phyloP scores from a whole-genome alignment of 2,113 vertebrate genomes.

The Anthoscopus minutus region DNA sequence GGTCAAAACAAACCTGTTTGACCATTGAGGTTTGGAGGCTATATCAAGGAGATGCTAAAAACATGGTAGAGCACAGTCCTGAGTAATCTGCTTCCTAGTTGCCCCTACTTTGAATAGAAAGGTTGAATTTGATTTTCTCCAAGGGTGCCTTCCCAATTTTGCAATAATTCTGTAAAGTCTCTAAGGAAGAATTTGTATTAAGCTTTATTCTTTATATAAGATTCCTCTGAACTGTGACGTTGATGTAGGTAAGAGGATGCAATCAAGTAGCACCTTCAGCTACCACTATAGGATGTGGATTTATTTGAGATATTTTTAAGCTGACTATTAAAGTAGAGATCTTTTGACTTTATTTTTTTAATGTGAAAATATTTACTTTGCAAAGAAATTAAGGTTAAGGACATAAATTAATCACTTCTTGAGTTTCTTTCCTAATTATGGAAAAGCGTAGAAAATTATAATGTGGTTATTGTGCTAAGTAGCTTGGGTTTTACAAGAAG shows the following conservation, averaged over 20 bases:
- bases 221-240: not conserved
- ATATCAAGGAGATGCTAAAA: not conserved
- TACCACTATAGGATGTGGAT: not conserved
- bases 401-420: not conserved
- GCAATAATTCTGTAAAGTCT: not conserved
- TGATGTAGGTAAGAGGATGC: not conserved
- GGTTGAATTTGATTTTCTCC: not conserved
- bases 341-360: not conserved
- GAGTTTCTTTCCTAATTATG: not conserved
- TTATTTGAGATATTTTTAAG: not conserved
- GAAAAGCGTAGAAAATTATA: conserved; percentile 11
- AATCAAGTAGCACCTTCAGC: not conserved
- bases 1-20: not conserved
- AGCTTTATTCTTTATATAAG: not conserved
- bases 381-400: not conserved
- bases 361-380: conserved; percentile 22
- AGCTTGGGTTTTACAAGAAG: conserved; percentile 6
- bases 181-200: not conserved
- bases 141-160: not conserved
- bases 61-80: fast-evolving
- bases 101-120: not conserved
- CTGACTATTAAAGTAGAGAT: not conserved
- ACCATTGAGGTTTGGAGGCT: not conserved
- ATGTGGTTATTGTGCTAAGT: conserved; percentile 42
- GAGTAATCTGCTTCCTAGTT: not conserved